Percentiles rank a stretch among this genome's conserved stretches.
These are phyloP conservation scores for Hypomesus transpacificus DNA, from an alignment of 2,113 vertebrate genomes.

Conservation along the genomic window DNA sequence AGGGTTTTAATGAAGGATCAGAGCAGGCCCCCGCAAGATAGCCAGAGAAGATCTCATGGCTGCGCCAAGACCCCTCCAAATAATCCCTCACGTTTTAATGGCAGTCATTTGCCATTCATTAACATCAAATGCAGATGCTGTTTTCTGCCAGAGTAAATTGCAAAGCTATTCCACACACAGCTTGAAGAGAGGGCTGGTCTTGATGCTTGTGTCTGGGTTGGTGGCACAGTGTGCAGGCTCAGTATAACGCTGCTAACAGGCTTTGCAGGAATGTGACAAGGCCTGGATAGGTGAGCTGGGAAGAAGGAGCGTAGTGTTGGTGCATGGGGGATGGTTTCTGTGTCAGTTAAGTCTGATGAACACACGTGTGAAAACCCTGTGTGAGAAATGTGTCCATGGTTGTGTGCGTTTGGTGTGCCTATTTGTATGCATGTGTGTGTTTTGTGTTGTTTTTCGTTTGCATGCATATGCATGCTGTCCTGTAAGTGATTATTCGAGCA, in stretches of 20 bases:
- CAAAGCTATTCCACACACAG: constrained; percentile 99
- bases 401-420: no score
- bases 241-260: constrained; percentile 94
- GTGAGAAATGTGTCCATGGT: no score
- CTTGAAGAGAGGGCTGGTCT: constrained; percentile 92
- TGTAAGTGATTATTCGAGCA: no score
- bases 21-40: constrained; percentile 87
- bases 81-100: constrained; percentile 99
- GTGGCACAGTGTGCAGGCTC: constrained; percentile 86
- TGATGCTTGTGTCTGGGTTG: constrained; percentile 89
- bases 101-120: constrained; percentile 99
- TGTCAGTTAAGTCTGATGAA: no score
- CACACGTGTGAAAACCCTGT: no score
- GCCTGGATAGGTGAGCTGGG: constrained; percentile 81
- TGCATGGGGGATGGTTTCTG: not conserved
- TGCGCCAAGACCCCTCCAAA: constrained; percentile 57
- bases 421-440: not conserved
- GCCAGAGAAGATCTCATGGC: constrained; percentile 68
- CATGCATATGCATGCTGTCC: no score
- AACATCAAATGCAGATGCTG: constrained; percentile 93
- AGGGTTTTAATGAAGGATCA: constrained; percentile 99
- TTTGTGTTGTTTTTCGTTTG: no score
- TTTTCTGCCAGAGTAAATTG: constrained; percentile 95
- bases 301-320: constrained; percentile 66
- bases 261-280: constrained; percentile 79